Percentiles rank a stretch among this genome's conserved stretches.
These are phyloP conservation scores for Smutsia temminckii DNA, from an alignment of 2,797 vertebrate species.

Conservation along the genomic window DNA sequence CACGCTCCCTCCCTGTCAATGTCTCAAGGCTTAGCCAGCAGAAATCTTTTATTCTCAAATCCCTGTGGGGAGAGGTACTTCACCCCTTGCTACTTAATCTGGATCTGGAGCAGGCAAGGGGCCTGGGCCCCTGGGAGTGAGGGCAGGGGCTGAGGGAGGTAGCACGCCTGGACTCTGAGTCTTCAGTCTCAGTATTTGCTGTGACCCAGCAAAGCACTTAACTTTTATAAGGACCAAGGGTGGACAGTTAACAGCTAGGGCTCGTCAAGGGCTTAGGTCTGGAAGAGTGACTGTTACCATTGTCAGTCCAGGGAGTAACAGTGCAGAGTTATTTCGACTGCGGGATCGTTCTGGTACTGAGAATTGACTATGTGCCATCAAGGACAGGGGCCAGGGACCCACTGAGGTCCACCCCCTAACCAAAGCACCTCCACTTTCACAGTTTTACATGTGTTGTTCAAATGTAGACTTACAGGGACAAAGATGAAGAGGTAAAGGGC, in stretches of 20 bases:
- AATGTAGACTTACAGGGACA: rapidly evolving
- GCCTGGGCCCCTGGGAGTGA: background rate
- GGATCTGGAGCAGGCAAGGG: background rate
- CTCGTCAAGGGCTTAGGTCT: background rate
- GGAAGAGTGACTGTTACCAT: background rate
- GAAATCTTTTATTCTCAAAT: background rate
- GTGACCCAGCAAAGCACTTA: background rate
- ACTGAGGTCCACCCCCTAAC: background rate
- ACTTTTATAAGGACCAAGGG: background rate
- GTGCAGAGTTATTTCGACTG: background rate
- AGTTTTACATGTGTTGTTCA: rapidly evolving
- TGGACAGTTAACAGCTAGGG: background rate
- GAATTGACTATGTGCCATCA: background rate
- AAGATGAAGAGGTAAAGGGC: background rate
- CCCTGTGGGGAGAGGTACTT: background rate
- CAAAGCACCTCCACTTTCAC: background rate
- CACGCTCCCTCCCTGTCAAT: no score
- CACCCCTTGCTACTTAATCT: background rate
- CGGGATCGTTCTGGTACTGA: background rate
- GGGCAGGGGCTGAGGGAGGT: rapidly evolving
- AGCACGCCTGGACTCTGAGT: background rate
- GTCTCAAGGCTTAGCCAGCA: background rate
- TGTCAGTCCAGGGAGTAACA: background rate
- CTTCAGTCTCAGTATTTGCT: background rate
- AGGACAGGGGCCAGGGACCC: background rate